Percentiles rank a stretch among this genome's conserved stretches.
These are phyloP conservation scores for Cyaniris semiargus DNA, from an alignment of 2,888 invertebrate genomes.

Conservation along the genomic window DNA sequence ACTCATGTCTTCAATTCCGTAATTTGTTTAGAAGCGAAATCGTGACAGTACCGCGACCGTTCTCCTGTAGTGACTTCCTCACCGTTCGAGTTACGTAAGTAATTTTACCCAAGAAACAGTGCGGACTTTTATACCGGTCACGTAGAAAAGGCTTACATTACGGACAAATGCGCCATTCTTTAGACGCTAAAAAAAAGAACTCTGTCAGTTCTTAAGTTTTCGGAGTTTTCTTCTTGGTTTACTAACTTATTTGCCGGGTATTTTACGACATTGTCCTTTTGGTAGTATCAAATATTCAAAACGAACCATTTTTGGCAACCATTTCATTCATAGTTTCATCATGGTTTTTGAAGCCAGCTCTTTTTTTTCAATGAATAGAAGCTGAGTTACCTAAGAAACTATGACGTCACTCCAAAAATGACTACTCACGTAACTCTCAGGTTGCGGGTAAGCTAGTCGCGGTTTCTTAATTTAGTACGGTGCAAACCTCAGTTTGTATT, in stretches of 20 bases:
- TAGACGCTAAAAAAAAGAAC: constrained; percentile 19
- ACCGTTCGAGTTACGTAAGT: constrained; percentile 31
- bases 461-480: constrained; percentile 71
- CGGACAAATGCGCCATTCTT: constrained; percentile 36
- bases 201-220: background rate
- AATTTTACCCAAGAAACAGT: constrained; percentile 31
- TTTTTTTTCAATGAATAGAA: background rate
- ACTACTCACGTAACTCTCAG: constrained; percentile 41
- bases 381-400: background rate
- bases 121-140: constrained; percentile 30
- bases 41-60: constrained; percentile 5
- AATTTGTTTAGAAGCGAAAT: constrained; percentile 14
- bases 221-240: background rate
- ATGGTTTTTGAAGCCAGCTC: background rate
- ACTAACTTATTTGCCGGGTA: background rate
- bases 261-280: no score
- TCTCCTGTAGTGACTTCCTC: constrained; percentile 15
- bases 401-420: background rate
- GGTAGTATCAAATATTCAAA: background rate
- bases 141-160: constrained; percentile 29
- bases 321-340: background rate
- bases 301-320: background rate
- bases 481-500: constrained; percentile 76
- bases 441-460: constrained; percentile 43
- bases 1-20: background rate